A percentile compares a stretch with the other conserved stretches of the same genome.
These are phyloP conservation scores for Vombatus ursinus DNA, from an alignment of 2,113 vertebrate genomes.

Conservation along the genomic window DNA sequence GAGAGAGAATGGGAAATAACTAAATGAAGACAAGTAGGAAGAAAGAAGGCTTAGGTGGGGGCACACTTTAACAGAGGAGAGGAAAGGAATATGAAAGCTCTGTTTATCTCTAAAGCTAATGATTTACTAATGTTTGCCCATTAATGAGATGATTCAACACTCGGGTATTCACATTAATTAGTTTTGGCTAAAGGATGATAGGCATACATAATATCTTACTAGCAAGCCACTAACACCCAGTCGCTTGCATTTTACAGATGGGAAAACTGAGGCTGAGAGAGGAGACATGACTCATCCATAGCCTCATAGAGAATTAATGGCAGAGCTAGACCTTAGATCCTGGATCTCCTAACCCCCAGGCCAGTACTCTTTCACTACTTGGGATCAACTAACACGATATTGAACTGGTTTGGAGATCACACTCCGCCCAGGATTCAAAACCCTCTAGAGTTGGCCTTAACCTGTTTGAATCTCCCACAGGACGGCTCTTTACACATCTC, in stretches of 20 bases:
- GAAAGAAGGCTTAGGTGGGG: neutral
- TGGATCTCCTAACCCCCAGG: neutral
- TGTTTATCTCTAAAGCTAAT: neutral
- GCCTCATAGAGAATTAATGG: neutral
- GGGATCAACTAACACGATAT: neutral
- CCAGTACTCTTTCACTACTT: neutral
- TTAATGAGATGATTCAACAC: neutral
- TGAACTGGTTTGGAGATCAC: neutral
- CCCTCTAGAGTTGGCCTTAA: neutral
- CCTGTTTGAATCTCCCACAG: neutral
- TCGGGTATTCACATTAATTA: neutral
- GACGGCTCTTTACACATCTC: neutral
- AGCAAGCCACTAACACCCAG: neutral
- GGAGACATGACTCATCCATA: neutral
- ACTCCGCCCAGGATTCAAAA: neutral
- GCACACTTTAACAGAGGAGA: neutral
- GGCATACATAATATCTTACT: neutral
- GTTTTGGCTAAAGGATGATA: neutral
- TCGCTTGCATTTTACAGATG: neutral
- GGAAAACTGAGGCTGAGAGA: neutral
- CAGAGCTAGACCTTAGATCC: neutral
- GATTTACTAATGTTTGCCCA: neutral
- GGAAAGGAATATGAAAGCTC: neutral
- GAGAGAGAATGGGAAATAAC: neutral
- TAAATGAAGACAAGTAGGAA: neutral